Evolutionary conservation across 2,113 vertebrate species (phyloP), one percentile per base, ranked within the genome.

Genomic region (Pelobates fuscus): DNA sequence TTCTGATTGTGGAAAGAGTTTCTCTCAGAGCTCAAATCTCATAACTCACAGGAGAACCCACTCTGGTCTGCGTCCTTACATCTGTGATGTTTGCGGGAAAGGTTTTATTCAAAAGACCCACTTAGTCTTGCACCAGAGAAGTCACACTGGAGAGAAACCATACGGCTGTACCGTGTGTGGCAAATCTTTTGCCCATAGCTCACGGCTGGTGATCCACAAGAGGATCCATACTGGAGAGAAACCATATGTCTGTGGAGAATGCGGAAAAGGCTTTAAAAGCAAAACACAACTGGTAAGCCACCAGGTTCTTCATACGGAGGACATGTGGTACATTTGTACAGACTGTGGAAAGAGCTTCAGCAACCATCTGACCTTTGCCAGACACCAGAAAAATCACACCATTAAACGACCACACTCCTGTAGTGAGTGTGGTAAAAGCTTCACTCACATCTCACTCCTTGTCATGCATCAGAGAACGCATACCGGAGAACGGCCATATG

Each of bases 221-320:
- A 43, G 37, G 23, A 44, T 44, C 20, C 62, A 65, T 21, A 65
- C 27, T 2, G n/a, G 29, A 2, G 60, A 62, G n/a, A 30, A 62
- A 32, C 86, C 84, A 32, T 88, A 85, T 4, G 73, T 78, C 23
- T 87, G 87, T 24, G 73, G 27, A 0, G 80, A 87, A 3, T 87
- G 85, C 0, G 80, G 84, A 29, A 88, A 85, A 55, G 76, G 78
- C 24, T 87, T 87, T 1, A 82, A 84, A 62, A 84, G 86, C 8
- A 78, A 78, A 18, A 80, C 81, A 2, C 84, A 88, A 11, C 84
- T 78, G 67, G 67, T 81, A 21, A 83, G 78, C 11, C 59, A 61
- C 54, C 49, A 37, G 49, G 23, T 24, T 8, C 25, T 30, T 5
- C 46, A 43, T 18, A 26, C 58, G 4, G 63, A 49, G 12, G 23